Evolutionary conservation across 2,113 vertebrate species (phyloP).

Genomic region (Psophia crepitans): DNA sequence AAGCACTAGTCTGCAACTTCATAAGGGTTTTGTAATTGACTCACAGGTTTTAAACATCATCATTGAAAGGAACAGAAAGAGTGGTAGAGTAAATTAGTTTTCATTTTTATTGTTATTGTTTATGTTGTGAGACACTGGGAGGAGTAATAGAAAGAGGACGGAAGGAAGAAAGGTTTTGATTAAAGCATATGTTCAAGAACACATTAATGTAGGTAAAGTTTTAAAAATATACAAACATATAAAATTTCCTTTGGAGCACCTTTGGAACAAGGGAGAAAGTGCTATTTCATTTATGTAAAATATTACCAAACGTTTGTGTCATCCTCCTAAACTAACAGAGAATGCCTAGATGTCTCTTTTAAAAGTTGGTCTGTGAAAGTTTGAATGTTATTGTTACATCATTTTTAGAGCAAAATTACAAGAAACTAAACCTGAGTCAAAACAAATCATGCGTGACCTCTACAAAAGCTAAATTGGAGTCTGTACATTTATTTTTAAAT

Average conservation of each 20-base stretch:
- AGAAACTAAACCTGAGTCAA: background rate
- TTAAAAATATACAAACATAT: background rate
- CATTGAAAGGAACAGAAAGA: background rate
- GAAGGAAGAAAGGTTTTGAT: background rate
- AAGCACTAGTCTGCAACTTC: background rate
- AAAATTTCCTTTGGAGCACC: background rate
- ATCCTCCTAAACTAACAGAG: background rate
- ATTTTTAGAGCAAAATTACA: background rate
- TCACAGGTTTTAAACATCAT: background rate
- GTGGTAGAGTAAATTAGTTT: background rate
- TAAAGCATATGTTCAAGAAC: background rate
- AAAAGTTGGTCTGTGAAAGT: background rate
- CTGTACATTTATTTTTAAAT: background rate
- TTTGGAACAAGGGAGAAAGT: background rate
- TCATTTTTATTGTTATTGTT: background rate
- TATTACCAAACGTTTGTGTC: background rate
- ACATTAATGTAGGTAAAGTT: background rate
- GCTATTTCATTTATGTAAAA: background rate
- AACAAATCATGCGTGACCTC: constrained; percentile 18
- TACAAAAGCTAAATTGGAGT: background rate
- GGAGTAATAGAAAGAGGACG: background rate
- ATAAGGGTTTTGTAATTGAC: background rate
- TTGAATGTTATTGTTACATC: background rate
- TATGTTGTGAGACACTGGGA: background rate
- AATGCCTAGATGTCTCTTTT: background rate